Evolutionary conservation across 2,113 vertebrate genomes (phyloP), one percentile per base, ranked within the genome.

Genomic region (Ceuthmochares aereus): DNA sequence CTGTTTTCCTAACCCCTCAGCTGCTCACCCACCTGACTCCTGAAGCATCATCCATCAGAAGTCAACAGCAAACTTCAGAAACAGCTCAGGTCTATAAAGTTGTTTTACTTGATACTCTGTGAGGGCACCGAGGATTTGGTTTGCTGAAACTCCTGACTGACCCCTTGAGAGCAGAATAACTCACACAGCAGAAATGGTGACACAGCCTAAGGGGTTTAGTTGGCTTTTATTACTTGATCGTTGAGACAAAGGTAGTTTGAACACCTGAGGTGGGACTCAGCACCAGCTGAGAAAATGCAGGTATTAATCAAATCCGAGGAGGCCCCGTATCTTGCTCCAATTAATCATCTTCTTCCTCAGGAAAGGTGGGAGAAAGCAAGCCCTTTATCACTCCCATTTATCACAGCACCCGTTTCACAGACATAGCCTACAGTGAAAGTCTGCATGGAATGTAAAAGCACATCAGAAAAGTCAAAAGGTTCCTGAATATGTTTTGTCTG

Each of bases 341-440:
- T 94, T 69, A 87, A 92, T 96, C 92, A 77, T 7, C 8, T 3
- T 78, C 74, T 80, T 91, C 51, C 91, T 76, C 37, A 15, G 59
- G 63, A 94, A 81, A 90, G 49, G 52, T 13, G 29, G 58, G 69
- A 90, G 49, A 75, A 77, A 70, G 45, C 3, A 84, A 83, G 14
- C 12, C 27, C 36, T 87, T 93, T 67, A 59, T 58, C 82, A 64
- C 30, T n/a, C 37, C 72, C 92, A 94, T 97, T 92, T 74, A 97
- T 97, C 96, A 93, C 52, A 51, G 42, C 54, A 36, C 87, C 51
- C 43, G 4, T 73, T 93, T 95, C 82, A 66, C 94, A 82, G 49
- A 78, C 64, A 67, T 43, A 82, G 63, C 76, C 89, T 93, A 42
- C 32, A 25, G 23, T 2, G 4, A 81, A 77, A 10, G 2, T 54